phyloP scores from a whole-genome alignment of 2,888 invertebrate genomes.

The Abrostola triplasia region DNA sequence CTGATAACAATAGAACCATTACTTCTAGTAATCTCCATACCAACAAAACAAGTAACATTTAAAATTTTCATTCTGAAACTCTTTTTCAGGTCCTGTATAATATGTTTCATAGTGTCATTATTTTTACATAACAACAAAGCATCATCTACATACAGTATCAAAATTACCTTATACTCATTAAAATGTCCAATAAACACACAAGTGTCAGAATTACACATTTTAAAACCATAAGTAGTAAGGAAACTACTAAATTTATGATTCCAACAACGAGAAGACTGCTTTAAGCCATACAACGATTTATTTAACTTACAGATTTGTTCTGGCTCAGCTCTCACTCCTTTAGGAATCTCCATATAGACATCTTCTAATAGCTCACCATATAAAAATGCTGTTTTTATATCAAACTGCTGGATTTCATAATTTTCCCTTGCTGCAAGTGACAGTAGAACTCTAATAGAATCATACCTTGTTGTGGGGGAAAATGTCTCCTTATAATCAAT shows the following conservation, averaged over 20 bases:
- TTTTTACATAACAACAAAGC: slow-evolving; percentile 13
- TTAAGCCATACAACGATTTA: slow-evolving; percentile 53
- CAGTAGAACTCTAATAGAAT: background rate
- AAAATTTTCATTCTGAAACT: slow-evolving; percentile 51
- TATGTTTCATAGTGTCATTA: slow-evolving; percentile 21
- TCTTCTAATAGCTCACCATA: slow-evolving; percentile 1
- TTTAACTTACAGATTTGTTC: slow-evolving; percentile 40
- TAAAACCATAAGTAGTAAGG: slow-evolving; percentile 48
- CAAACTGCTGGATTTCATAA: too few relatives aligned
- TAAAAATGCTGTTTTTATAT: background rate
- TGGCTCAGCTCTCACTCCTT: background rate
- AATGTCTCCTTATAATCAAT: background rate
- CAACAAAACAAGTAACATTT: slow-evolving; percentile 51
- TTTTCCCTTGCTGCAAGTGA: slow-evolving; percentile 1
- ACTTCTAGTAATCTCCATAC: slow-evolving; percentile 42
- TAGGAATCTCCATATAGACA: background rate
- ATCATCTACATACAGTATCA: slow-evolving; percentile 60
- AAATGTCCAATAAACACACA: slow-evolving; percentile 52
- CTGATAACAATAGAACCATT: slow-evolving; percentile 40
- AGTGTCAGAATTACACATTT: slow-evolving; percentile 39
- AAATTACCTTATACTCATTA: slow-evolving; percentile 38
- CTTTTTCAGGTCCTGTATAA: slow-evolving; percentile 39
- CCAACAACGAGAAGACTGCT: slow-evolving; percentile 54
- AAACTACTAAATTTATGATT: slow-evolving; percentile 44
- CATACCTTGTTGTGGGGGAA: too few relatives aligned